A percentile compares a stretch with the other conserved stretches of the same genome.
Evolutionary conservation across 2,888 invertebrate species (phyloP).

Genomic region (Agrotis ipsilon): DNA sequence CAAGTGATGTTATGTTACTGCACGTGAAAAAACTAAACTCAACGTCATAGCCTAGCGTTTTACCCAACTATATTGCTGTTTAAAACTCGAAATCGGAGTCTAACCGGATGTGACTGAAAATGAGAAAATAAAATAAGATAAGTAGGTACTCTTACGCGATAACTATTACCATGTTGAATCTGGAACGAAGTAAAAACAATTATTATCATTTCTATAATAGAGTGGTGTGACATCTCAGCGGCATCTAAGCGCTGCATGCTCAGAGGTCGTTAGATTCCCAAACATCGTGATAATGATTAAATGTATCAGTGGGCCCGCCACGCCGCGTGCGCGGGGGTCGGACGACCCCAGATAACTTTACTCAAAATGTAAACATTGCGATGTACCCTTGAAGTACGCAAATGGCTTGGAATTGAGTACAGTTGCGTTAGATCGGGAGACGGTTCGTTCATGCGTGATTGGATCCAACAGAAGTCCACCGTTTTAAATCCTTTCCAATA

Average conservation of each 20-base stretch:
- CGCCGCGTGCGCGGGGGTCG: slow-evolving; percentile 42
- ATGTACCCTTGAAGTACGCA: slow-evolving; percentile 49
- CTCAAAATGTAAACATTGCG: slow-evolving; percentile 51
- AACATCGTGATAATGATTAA: slow-evolving; percentile 37
- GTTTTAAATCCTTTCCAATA: not conserved
- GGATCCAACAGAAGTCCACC: not conserved
- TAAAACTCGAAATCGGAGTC: not conserved
- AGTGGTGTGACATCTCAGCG: slow-evolving; percentile 9
- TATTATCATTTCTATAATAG: slow-evolving; percentile 9
- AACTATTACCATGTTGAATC: slow-evolving; percentile 23
- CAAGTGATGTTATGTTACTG: not conserved
- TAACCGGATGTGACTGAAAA: not conserved
- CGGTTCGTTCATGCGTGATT: not conserved
- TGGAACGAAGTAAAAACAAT: slow-evolving; percentile 8
- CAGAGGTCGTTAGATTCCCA: slow-evolving; percentile 31
- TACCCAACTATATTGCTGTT: not conserved
- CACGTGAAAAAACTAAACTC: slow-evolving; percentile 1
- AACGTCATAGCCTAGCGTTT: no score
- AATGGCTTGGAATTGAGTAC: slow-evolving; percentile 12
- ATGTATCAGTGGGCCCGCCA: slow-evolving; percentile 21
- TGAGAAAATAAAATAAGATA: not conserved
- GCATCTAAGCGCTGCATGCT: slow-evolving; percentile 37
- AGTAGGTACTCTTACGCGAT: slow-evolving; percentile 11
- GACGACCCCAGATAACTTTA: slow-evolving; percentile 44
- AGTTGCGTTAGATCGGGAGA: slow-evolving; percentile 10